Evolutionary conservation across 2,797 vertebrate species (phyloP), one percentile per base, ranked within the genome.

Genomic region (Lophius americanus): DNA sequence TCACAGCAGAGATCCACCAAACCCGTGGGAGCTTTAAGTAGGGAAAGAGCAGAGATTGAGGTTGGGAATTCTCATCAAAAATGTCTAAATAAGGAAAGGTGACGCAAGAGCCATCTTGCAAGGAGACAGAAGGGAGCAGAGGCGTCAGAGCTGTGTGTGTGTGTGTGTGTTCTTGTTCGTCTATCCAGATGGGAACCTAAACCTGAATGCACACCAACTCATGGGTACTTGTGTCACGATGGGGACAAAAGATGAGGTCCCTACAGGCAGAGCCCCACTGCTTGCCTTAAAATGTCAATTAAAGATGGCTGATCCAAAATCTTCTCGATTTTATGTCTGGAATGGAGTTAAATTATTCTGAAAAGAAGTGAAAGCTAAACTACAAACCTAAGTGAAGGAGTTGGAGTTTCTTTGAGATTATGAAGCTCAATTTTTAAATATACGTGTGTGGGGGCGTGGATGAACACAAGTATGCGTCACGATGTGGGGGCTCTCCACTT

Each of bases 21-120:
- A 61, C 86, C 87, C 84, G 36, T 64, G 90, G 87, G 90, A 87
- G 70, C 82, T 79, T 90, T 91, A 93, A 93, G 89, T 91, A 91
- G 67, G 90, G 92, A 93, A 92, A 84, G 78, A 82, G 83, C 83
- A 70, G 76, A 93, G 91, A 94, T 93, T 93, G 88, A 93, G 88
- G 87, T 91, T 84, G 88, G 88, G 85, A 92, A 91, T 93, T 92
- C 91, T 92, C 86, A 85, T 90, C 78, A 80, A 78, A 92, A 87
- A 69, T 6, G 60, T 91, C 91, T 91, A 94, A 93, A 93, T 93
- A 63, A 51, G 85, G 92, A 93, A 92, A 92, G 88, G 88, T 91
- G 89, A 85, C 88, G 82, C 78, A 74, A 70, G 75, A 89, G 85
- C 82, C 82, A 86, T 82, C 73, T 81, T 81, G 80, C 57, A 9